Evolutionary conservation across 2,888 invertebrate species (phyloP), one percentile per base, ranked within the genome.

Genomic region (Megaustenia siamemsis): DNA sequence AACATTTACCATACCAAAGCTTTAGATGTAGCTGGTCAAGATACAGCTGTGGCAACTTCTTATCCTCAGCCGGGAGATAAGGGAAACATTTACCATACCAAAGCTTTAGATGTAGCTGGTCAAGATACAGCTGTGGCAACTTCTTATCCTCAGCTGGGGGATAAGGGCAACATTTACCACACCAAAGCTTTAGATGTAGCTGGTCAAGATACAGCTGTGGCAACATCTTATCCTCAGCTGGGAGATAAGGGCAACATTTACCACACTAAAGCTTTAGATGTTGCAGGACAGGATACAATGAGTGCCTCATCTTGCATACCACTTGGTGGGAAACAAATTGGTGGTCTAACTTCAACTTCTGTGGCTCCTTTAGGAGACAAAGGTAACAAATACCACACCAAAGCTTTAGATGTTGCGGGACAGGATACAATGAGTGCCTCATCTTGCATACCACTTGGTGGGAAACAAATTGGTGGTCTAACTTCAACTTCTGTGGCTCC

Each of bases 131-230:
- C 63, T n/a, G n/a, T n/a, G 40, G 49, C 82, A 10, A 32, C 43
- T 45, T 43, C 21, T 35, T 21, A 35, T 8, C 24, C 63, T 15
- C 68, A 45, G 18, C 18, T n/a, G 18, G 86, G 86, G 0, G 86
- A 82, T 43, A 63, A 56, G 10, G 86, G 86, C n/a, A 86, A 85
- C 32, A 49, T 69, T 0, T 85, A 80, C 53, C 68, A 80, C 63
- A n/a, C 82, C 15, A 53, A 73, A 24, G 78, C 71, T 6, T 32
- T 84, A n/a, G 66, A 78, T 73, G 84, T 75, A 10, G 63, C 75
- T 1, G 84, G 71, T n/a, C 56, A 80, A 35, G 83, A 86, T 24
- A 63, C 63, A 0, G 43, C 82, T 28, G 68, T 43, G 10, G 63
- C 71, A 15, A 28, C 69, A 12, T 32, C 43, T n/a, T 60, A 38